These are phyloP conservation scores for Synanceia verrucosa DNA, from an alignment of 2,797 vertebrate genomes.

Conservation along the genomic window DNA sequence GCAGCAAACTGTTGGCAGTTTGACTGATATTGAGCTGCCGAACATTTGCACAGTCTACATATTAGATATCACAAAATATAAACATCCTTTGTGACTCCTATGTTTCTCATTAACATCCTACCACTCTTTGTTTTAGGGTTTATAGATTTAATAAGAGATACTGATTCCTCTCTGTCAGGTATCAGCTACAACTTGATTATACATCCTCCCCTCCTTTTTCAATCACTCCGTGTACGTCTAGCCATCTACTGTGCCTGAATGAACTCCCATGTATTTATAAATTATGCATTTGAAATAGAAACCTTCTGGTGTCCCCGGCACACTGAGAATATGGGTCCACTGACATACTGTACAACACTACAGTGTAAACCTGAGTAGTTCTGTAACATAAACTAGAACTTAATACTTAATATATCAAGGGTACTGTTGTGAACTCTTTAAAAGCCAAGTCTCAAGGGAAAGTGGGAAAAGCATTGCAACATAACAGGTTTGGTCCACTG, in stretches of 20 bases:
- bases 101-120: not conserved
- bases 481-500: constrained; percentile 50
- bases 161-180: constrained; percentile 4
- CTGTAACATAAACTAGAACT: constrained; percentile 46
- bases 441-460: constrained; percentile 63
- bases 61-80: not conserved
- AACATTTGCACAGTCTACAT: not conserved
- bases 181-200: not conserved
- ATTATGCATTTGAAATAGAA: constrained; percentile 33
- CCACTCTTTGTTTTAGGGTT: not conserved
- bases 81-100: not conserved
- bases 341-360: constrained; percentile 38
- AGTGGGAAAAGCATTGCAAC: constrained; percentile 70
- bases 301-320: constrained; percentile 13
- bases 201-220: not conserved
- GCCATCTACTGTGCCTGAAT: not conserved
- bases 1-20: constrained; percentile 10
- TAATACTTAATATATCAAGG: constrained; percentile 53
- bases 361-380: constrained; percentile 37
- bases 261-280: constrained; percentile 11
- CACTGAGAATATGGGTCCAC: constrained; percentile 12
- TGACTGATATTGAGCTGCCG: constrained; percentile 2
- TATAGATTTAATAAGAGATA: not conserved
- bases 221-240: not conserved
- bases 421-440: constrained; percentile 54